A percentile compares a stretch with the other conserved stretches of the same genome.
These are phyloP conservation scores for Gastrophysa polygoni DNA, from an alignment of 2,888 invertebrate genomes.

Conservation along the genomic window DNA sequence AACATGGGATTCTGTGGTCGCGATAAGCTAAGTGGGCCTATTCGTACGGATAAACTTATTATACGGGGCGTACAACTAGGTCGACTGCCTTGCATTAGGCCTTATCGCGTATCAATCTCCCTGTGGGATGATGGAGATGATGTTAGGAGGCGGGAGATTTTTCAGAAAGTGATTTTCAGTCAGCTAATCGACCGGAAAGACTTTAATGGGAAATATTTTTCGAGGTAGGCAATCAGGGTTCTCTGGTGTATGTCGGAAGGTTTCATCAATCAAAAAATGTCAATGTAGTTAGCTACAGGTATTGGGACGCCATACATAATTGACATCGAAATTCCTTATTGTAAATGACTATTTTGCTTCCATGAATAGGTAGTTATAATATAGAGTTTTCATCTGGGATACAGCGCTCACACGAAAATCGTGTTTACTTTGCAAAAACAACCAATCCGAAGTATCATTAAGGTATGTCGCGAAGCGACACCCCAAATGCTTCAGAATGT, in stretches of 20 bases:
- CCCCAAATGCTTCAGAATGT: no score
- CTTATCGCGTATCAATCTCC: conserved; percentile 20
- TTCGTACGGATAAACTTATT: conserved; percentile 40
- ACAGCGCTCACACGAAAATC: no score
- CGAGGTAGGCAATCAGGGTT: not conserved
- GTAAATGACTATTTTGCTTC: no score
- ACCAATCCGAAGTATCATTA: no score
- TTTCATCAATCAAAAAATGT: not conserved
- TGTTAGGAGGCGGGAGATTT: not conserved
- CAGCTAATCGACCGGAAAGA: not conserved
- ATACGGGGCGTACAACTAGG: conserved; percentile 14
- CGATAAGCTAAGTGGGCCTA: conserved; percentile 47
- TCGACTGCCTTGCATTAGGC: conserved; percentile 6
- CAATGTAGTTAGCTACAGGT: not conserved
- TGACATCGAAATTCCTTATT: no score
- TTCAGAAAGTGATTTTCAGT: conserved; percentile 1
- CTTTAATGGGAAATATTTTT: not conserved
- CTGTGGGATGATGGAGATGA: conserved; percentile 5
- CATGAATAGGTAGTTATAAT: no score
- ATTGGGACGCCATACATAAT: no score
- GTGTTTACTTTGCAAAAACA: no score
- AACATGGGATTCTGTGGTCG: conserved; percentile 42
- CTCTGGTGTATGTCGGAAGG: not conserved
- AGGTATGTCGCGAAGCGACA: no score
- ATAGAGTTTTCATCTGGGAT: no score